phyloP scores from a whole-genome alignment of 2,888 invertebrate genomes.

The Drosophila macrospina region DNA sequence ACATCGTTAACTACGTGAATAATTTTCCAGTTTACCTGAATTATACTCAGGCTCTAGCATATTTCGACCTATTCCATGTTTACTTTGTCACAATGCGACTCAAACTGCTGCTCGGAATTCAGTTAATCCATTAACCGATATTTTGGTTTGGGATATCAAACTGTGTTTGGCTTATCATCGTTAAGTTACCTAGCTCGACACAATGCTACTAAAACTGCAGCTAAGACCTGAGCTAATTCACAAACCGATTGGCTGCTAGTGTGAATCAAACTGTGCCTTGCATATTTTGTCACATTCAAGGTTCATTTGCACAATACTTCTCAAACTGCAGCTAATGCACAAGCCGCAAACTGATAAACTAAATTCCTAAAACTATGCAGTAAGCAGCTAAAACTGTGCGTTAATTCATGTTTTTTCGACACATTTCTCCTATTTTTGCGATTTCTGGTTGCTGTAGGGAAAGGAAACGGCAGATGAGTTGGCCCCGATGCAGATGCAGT shows the following conservation, averaged over 20 bases:
- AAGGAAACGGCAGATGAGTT: background rate
- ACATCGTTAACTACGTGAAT: background rate
- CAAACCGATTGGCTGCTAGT: background rate
- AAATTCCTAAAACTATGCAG: background rate
- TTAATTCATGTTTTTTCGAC: constrained; percentile 3
- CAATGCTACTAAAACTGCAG: background rate
- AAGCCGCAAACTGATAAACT: background rate
- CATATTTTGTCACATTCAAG: constrained; percentile 22
- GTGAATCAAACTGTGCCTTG: constrained; percentile 9
- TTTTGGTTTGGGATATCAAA: background rate
- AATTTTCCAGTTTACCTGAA: background rate
- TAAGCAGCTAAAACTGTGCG: background rate
- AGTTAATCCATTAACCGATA: background rate
- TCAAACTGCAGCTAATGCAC: constrained; percentile 10
- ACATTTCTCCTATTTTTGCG: background rate
- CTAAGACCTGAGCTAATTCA: background rate
- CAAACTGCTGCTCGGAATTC: background rate
- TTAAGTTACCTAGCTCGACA: background rate
- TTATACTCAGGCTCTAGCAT: background rate
- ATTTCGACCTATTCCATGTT: background rate
- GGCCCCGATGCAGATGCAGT: constrained; percentile 9
- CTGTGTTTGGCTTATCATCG: accelerated
- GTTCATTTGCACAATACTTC: background rate
- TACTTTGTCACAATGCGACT: background rate
- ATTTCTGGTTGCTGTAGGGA: background rate